Percentiles rank a stretch among this genome's conserved stretches.
These are phyloP conservation scores for Druon quercuslanigerum DNA, from an alignment of 1,140 invertebrate genomes.

Conservation along the genomic window DNA sequence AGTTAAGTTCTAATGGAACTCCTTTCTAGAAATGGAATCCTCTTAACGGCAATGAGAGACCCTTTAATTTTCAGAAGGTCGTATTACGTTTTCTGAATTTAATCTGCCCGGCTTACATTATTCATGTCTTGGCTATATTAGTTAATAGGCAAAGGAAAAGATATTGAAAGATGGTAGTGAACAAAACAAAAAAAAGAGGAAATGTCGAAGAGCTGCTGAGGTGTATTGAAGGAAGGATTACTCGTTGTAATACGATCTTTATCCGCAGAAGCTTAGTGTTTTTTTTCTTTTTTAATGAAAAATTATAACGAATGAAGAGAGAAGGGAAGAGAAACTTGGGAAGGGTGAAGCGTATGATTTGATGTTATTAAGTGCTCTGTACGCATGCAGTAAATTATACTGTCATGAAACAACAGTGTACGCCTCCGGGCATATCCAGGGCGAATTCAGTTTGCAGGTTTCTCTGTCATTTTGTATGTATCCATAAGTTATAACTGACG, in stretches of 20 bases:
- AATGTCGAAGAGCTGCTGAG: neutral
- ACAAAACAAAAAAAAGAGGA: neutral
- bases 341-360: neutral
- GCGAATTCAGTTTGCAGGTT: conserved; percentile 9
- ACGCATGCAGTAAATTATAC: conserved; percentile 20
- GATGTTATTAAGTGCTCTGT: conserved; percentile 1
- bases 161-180: neutral
- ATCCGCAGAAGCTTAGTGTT: neutral
- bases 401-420: neutral
- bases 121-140: neutral
- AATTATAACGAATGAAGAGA: neutral
- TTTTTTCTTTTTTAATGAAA: neutral
- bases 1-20: conserved; percentile 16
- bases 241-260: conserved; percentile 5
- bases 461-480: conserved; percentile 17
- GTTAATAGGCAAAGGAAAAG: neutral
- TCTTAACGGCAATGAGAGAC: conserved; percentile 11
- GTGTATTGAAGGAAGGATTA: conserved; percentile 16
- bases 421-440: conserved; percentile 6
- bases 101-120: neutral
- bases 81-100: conserved; percentile 7
- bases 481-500: conserved; percentile 1
- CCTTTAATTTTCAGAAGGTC: conserved; percentile 10
- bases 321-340: neutral
- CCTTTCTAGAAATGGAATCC: conserved; percentile 14